These are phyloP conservation scores for Ips nitidus DNA, from an alignment of 1,140 invertebrate genomes.

Conservation along the genomic window DNA sequence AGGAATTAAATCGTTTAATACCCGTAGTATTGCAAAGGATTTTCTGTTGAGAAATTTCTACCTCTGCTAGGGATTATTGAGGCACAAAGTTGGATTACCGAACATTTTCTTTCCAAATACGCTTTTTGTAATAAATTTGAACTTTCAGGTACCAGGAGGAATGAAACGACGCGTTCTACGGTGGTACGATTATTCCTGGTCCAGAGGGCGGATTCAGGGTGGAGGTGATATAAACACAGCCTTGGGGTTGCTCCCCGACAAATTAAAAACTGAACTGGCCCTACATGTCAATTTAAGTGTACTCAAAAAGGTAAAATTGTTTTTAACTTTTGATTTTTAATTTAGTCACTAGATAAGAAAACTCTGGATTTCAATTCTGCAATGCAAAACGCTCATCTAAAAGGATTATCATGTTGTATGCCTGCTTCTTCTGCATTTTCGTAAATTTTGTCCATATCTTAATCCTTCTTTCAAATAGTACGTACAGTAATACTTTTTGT, in stretches of 20 bases:
- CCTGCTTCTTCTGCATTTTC: too few relatives aligned
- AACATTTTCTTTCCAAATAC: too few relatives aligned
- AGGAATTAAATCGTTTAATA: slow-evolving; percentile 18
- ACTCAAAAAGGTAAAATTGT: slow-evolving; percentile 81
- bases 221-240: slow-evolving; percentile 95
- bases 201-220: slow-evolving; percentile 91
- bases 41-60: background rate
- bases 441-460: too few relatives aligned
- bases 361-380: too few relatives aligned
- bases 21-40: background rate
- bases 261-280: slow-evolving; percentile 94
- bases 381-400: too few relatives aligned
- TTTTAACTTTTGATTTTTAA: background rate
- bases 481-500: too few relatives aligned
- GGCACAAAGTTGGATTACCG: too few relatives aligned
- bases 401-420: too few relatives aligned
- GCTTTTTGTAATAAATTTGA: background rate
- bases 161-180: slow-evolving; percentile 92
- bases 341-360: too few relatives aligned
- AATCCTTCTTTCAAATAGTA: too few relatives aligned
- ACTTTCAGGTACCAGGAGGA: slow-evolving; percentile 75
- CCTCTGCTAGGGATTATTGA: too few relatives aligned
- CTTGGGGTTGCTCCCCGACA: slow-evolving; percentile 89
- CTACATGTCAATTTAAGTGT: slow-evolving; percentile 94
- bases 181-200: slow-evolving; percentile 99